These are phyloP conservation scores for Rotaria sp. DNA, from an alignment of 2,888 invertebrate genomes.

Conservation along the genomic window DNA sequence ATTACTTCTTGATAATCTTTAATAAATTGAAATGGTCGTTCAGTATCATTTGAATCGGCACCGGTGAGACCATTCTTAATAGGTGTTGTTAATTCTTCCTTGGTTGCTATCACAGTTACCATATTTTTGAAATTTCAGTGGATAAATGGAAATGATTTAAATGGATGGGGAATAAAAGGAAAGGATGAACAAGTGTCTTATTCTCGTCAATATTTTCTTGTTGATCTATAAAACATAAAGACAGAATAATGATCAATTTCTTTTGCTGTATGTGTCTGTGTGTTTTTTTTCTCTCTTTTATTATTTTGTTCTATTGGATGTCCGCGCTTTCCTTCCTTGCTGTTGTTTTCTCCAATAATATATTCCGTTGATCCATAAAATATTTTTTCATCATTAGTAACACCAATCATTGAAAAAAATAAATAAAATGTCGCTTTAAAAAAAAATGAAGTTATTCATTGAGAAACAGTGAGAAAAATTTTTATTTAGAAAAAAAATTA, in stretches of 20 bases:
- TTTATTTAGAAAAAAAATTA: not conserved
- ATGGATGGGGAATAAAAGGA: not conserved
- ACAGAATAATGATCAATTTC: not conserved
- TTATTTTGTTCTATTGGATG: not conserved
- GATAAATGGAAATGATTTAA: not conserved
- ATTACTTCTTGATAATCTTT: constrained; percentile 13
- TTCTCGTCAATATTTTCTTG: constrained; percentile 14
- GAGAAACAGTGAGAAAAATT: not conserved
- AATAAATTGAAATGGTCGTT: not conserved
- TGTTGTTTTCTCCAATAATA: constrained; percentile 6
- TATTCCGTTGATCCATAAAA: not conserved
- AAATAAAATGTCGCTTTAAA: not conserved
- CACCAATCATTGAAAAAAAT: not conserved
- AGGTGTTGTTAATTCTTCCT: not conserved
- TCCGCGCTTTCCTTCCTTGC: constrained; percentile 9
- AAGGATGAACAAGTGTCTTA: not conserved
- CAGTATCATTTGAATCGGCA: not conserved
- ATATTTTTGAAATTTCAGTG: not conserved
- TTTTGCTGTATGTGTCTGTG: not conserved
- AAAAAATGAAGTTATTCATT: not conserved
- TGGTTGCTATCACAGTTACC: constrained; percentile 14
- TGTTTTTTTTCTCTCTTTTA: not conserved
- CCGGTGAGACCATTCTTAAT: not conserved
- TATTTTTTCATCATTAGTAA: not conserved
- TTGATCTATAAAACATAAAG: not conserved